These are phyloP conservation scores for Pterobdella sp. DNA, from an alignment of 2,888 invertebrate genomes.

Conservation along the genomic window DNA sequence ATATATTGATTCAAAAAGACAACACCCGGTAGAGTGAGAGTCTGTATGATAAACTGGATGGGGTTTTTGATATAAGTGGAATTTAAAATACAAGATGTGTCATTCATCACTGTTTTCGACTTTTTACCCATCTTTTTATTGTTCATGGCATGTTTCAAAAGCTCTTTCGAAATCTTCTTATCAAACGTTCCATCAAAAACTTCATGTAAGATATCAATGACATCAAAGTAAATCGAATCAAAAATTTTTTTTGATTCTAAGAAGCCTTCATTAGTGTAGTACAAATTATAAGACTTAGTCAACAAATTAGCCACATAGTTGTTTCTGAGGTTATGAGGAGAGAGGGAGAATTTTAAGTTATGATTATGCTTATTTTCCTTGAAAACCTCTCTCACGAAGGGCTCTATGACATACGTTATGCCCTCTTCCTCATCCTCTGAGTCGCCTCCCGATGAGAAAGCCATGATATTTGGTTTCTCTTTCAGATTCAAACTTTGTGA, in stretches of 20 bases:
- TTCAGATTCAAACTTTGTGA: background rate
- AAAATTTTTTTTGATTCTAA: background rate
- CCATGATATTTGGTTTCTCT: background rate
- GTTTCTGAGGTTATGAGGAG: background rate
- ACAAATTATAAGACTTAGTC: background rate
- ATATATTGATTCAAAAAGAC: slow-evolving; percentile 12
- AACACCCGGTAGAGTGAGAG: slow-evolving; percentile 28
- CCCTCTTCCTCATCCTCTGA: background rate
- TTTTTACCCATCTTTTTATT: no score
- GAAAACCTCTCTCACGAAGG: background rate
- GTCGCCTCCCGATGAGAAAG: background rate
- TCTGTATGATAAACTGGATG: background rate
- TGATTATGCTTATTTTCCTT: background rate
- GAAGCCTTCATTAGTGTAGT: background rate
- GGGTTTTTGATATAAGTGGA: background rate
- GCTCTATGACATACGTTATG: background rate
- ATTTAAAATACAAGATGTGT: no score
- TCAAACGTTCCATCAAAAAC: background rate
- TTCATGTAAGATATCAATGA: background rate
- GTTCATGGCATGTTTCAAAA: background rate
- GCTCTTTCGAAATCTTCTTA: background rate
- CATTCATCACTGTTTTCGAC: no score
- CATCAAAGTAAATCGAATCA: background rate
- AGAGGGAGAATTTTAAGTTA: background rate
- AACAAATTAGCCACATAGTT: background rate